phyloP scores from a whole-genome alignment of 2,113 vertebrate genomes.

The Scolopax mira region DNA sequence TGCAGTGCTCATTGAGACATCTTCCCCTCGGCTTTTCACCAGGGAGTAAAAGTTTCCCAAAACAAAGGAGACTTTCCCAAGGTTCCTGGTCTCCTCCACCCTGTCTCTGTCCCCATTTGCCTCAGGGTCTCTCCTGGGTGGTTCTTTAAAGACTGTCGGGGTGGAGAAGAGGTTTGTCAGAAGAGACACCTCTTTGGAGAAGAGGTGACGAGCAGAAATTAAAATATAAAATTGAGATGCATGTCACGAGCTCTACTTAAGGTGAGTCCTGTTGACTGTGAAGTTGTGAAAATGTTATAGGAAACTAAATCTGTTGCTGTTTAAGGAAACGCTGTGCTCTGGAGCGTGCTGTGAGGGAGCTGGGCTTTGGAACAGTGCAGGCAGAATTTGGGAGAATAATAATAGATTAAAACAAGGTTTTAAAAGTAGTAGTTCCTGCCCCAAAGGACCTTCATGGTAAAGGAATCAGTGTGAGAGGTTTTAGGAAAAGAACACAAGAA shows the following conservation, averaged over 20 bases:
- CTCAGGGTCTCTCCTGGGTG: background rate
- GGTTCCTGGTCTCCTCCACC: background rate
- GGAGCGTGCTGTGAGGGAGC: background rate
- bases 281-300: background rate
- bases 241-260: fast-evolving
- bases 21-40: background rate
- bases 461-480: background rate
- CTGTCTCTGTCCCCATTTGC: background rate
- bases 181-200: too few relatives aligned
- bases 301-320: background rate
- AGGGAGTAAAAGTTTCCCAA: background rate
- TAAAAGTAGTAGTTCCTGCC: too few relatives aligned
- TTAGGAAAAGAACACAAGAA: background rate
- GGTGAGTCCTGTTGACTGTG: background rate
- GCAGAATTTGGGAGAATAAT: background rate
- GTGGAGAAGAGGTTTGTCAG: background rate
- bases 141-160: background rate
- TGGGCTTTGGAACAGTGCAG: background rate
- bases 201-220: fast-evolving
- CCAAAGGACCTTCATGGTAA: fast-evolving
- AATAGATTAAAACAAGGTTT: background rate
- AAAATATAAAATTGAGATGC: background rate
- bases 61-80: background rate
- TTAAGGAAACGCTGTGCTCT: background rate
- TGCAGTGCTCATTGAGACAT: background rate